phyloP scores from a whole-genome alignment of 2,797 vertebrate species.

The Miichthys miiuy region DNA sequence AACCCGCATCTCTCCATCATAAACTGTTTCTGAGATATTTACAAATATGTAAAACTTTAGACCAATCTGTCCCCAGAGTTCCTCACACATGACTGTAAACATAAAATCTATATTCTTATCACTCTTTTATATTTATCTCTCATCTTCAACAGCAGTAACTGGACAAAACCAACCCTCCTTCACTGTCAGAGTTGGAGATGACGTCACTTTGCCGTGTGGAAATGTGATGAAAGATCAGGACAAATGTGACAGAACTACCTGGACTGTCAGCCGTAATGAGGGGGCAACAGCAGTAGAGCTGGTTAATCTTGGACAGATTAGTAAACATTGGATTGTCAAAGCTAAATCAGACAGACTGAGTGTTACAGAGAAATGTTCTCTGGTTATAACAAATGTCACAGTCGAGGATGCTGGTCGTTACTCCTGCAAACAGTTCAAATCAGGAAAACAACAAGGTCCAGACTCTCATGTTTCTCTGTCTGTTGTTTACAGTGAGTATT shows the following conservation, averaged over 20 bases:
- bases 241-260: not conserved
- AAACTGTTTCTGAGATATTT: too few species aligned
- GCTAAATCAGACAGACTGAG: not conserved
- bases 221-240: rapidly evolving
- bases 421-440: not conserved
- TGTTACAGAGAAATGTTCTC: constrained; percentile 24
- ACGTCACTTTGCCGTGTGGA: constrained; percentile 10
- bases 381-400: constrained; percentile 4
- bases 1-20: too few species aligned
- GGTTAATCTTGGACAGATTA: not conserved
- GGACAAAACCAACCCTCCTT: rapidly evolving
- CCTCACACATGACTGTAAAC: too few species aligned
- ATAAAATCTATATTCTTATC: too few species aligned
- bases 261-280: rapidly evolving
- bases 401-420: not conserved
- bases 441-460: not conserved
- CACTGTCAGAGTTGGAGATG: constrained; percentile 16
- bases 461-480: not conserved
- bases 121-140: not conserved
- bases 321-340: not conserved
- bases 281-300: rapidly evolving
- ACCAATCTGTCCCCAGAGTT: too few species aligned
- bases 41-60: too few species aligned
- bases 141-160: not conserved
- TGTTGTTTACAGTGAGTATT: constrained; percentile 25